Conservation (phyloP, 1,140 invertebrate species). For the Piezodorus guildinii region DNA sequence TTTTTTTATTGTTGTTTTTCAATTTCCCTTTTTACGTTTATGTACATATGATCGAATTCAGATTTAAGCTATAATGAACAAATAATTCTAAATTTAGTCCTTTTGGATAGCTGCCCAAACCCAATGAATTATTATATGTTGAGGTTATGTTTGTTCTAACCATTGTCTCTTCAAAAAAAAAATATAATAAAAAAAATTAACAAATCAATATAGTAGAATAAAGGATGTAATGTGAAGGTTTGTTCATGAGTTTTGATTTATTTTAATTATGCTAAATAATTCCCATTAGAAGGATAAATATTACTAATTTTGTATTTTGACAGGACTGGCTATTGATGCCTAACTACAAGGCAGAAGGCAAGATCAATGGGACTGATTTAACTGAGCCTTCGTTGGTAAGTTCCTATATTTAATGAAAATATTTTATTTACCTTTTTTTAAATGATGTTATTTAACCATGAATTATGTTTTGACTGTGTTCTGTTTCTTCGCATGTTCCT, state of each 20-base stretch:
- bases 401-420: no score
- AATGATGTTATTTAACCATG: no score
- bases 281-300: neutral
- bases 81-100: constrained; percentile 4
- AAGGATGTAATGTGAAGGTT: no score
- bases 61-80: neutral
- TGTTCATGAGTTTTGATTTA: no score
- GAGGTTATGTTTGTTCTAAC: neutral
- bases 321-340: constrained; percentile 4
- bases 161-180: no score
- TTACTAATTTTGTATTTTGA: neutral
- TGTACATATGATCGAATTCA: neutral
- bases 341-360: neutral
- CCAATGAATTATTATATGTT: neutral
- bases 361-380: neutral
- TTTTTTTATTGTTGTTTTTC: neutral
- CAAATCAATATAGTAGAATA: no score
- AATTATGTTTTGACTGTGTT: no score
- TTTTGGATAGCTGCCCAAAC: constrained; percentile 2
- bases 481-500: no score
- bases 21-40: neutral
- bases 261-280: no score
- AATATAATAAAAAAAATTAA: no score
- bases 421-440: no score
- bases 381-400: constrained; percentile 8